phyloP scores from a whole-genome alignment of 1,140 invertebrate species.

The Papilio glaucus region DNA sequence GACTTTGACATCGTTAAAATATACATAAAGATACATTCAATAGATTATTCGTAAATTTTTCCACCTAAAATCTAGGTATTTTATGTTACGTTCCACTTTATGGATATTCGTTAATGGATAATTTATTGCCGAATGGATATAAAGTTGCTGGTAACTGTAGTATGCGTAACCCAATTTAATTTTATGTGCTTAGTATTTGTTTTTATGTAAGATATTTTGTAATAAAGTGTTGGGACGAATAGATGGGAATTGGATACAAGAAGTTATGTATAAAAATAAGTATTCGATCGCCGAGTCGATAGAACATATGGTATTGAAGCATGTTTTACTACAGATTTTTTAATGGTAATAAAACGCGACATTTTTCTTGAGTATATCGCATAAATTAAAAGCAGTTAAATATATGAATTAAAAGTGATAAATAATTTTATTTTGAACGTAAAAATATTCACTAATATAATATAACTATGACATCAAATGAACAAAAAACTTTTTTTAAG shows the following conservation, averaged over 20 bases:
- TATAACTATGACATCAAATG: neutral
- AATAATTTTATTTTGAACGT: neutral
- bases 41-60: constrained; percentile 26
- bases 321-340: too few species aligned
- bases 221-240: constrained; percentile 26
- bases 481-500: neutral
- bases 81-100: constrained; percentile 25
- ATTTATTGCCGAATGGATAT: constrained; percentile 28
- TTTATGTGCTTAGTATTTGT: constrained; percentile 25
- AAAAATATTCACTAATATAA: neutral
- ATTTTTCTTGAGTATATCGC: too few species aligned
- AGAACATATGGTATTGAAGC: neutral
- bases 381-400: neutral
- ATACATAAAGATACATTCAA: constrained; percentile 11
- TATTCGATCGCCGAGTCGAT: neutral
- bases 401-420: too few species aligned
- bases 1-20: neutral
- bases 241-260: neutral
- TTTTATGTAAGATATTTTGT: constrained; percentile 29
- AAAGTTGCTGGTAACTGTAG: constrained; percentile 19
- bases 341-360: too few species aligned
- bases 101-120: constrained; percentile 31
- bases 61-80: constrained; percentile 23
- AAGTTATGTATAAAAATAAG: neutral
- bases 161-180: constrained; percentile 21